Percentiles rank a stretch among this genome's conserved stretches.
These are phyloP conservation scores for Cyprinodon brontotheroides DNA, from an alignment of 2,113 vertebrate genomes.

Conservation along the genomic window DNA sequence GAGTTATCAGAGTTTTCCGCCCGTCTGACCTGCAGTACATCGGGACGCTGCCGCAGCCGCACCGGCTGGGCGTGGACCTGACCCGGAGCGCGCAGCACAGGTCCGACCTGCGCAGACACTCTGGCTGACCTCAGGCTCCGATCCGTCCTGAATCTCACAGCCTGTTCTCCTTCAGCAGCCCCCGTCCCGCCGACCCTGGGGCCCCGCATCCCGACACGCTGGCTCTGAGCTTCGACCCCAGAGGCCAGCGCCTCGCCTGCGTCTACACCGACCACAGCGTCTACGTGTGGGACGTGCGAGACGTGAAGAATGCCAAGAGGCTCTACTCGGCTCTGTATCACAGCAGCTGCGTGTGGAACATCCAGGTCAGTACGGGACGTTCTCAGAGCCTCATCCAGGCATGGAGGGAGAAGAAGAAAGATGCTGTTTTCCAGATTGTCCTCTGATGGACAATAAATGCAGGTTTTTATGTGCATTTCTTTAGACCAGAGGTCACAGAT, in stretches of 20 bases:
- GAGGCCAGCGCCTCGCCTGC: slow-evolving; percentile 78
- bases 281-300: slow-evolving; percentile 86
- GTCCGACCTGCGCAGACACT: slow-evolving; percentile 43
- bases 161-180: slow-evolving; percentile 37
- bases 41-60: slow-evolving; percentile 83
- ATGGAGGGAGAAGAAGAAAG: too few relatives aligned
- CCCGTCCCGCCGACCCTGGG: slow-evolving; percentile 46
- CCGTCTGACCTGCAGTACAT: slow-evolving; percentile 80
- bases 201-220: slow-evolving; percentile 82
- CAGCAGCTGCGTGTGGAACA: slow-evolving; percentile 86
- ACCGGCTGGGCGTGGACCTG: slow-evolving; percentile 82
- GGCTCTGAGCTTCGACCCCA: slow-evolving; percentile 84
- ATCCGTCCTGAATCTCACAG: not conserved
- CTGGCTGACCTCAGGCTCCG: accelerated
- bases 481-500: too few relatives aligned
- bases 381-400: too few relatives aligned
- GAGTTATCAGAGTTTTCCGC: slow-evolving; percentile 81
- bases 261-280: slow-evolving; percentile 91
- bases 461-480: too few relatives aligned
- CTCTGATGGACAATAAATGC: too few relatives aligned
- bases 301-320: slow-evolving; percentile 73
- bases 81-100: slow-evolving; percentile 58
- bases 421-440: too few relatives aligned
- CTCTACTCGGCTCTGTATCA: slow-evolving; percentile 90
- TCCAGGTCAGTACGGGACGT: slow-evolving; percentile 77